Evolutionary conservation across 2,797 vertebrate species (phyloP), one percentile per base, ranked within the genome.

Genomic region (Delichon dasypus): DNA sequence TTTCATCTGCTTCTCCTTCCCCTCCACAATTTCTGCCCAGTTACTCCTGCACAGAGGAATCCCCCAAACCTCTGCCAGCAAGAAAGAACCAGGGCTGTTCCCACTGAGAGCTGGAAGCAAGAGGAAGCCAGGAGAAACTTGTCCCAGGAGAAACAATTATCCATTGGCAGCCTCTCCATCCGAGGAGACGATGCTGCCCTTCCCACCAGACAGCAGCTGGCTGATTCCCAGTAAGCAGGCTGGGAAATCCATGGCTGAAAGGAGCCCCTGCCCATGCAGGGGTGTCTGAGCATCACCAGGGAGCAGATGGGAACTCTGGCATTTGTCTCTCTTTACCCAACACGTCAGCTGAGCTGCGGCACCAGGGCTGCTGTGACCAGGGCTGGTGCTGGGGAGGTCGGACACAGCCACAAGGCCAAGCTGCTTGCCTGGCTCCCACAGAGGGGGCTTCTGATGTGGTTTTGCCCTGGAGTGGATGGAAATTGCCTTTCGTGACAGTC

Each of bases 401-500:
- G 89, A 16, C 68, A 50, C 5, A 10, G 75, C 51, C 44, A 36
- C 14, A 1, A 11, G 45, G 55, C 65, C 64, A 91, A 93, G 64
- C 88, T 87, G 89, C 81, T 67, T 21, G 88, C 76, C 84, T 60
- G 76, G 65, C 74, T 93, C 78, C 58, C 45, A 25, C 25, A 1
- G 53, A 89, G 54, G 18, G 57, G 42, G 13, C 34, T 91, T 94
- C 89, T 89, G 88, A 95, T 90, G 94, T 93, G 90, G 91, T 85
- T 96, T 94, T 8, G 0, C 13, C 61, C 81, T 64, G 54, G 77
- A 83, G 50, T 22, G 61, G 87, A 25, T 90, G 85, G 88, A 82
- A 91, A 87, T 85, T 67, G 89, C 48, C 48, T 88, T 92, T 87
- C 36, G 15, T 68, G 93, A 50, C 55, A 67, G 77, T 48, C 51